A percentile compares a stretch with the other conserved stretches of the same genome.
Conservation (phyloP, 2,113 vertebrate genomes). For the Pterocles burchelli region DNA sequence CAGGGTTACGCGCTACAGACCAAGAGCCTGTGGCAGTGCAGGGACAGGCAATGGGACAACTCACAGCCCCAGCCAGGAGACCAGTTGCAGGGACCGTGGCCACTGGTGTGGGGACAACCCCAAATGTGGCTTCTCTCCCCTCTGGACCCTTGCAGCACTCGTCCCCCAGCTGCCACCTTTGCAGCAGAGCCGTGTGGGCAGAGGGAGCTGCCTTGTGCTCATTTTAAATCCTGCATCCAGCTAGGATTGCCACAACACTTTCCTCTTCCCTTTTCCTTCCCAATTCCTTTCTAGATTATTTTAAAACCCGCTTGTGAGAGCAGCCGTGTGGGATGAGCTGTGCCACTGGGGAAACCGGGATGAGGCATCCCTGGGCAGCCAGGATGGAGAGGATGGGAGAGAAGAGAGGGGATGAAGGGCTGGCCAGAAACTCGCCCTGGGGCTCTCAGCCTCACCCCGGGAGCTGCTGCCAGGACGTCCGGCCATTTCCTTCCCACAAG, state of each 20-base stretch:
- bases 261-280: neutral
- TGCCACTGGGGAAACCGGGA: neutral
- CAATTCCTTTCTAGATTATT: neutral
- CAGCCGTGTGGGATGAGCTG: neutral
- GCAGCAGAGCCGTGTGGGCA: fast-evolving
- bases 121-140: neutral
- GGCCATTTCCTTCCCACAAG: neutral
- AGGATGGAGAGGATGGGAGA: neutral
- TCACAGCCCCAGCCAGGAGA: neutral
- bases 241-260: fast-evolving
- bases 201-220: neutral
- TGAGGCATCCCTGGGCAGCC: neutral
- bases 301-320: neutral
- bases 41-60: fast-evolving
- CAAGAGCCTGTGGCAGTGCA: neutral
- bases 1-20: fast-evolving
- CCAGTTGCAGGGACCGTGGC: fast-evolving
- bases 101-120: neutral
- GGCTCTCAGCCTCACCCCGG: neutral
- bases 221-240: neutral
- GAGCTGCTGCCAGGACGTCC: neutral
- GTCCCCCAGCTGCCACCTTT: fast-evolving
- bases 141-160: neutral
- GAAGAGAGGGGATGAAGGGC: neutral
- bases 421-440: neutral